Base-by-base conservation (phyloP, 2,113 vertebrate genomes). In the Zonotrichia leucophrys region DNA sequence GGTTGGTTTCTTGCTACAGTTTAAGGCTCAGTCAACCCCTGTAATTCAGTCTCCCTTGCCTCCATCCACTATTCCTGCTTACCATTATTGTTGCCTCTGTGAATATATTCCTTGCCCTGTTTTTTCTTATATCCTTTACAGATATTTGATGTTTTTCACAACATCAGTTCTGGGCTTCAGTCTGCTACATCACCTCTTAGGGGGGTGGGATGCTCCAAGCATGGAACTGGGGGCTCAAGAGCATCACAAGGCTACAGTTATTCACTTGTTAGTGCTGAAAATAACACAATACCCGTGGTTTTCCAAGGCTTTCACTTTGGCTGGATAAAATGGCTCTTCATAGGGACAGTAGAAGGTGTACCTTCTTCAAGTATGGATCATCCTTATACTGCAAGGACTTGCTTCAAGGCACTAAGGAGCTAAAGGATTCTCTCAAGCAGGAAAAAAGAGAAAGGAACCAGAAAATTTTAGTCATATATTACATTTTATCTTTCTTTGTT, bases 391-490 rank as follows among this genome's bases (percentile, higher is more conserved):
- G 15, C 21, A 62, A 69, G 20, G 12, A 47, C 15, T 55, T 77
- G 3, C 10, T 94, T 66, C 21, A 62, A 89, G 81, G 16, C 12
- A 69, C 23, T 55, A 39, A 64, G 5, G 7, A 66, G 9, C 12
- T 62, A 72, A 69, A 76, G n/a, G 11, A 85, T 80, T 56, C 66
- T 76, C 27, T 60, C 3, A 3, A 59, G 3, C 21, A 1, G 9
- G 4, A 2, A 3, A 9, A 6, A 22, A 25, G 7, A 22, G 19
- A n/a, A 37, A 11, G 5, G 3, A 68, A 83, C 1, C 1, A 12
- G 49, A 77, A 79, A 41, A 59, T 49, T 70, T 78, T 75, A 70
- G 5, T 41, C 5, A n/a, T 81, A 23, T n/a, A 28, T 81, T 85
- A 25, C 2, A 41, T 75, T 75, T 83, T 76, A 17, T 10, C 4